Evolutionary conservation across 2,113 vertebrate species (phyloP), one percentile per base, ranked within the genome.

Genomic region (Drymodes brunneopygia): DNA sequence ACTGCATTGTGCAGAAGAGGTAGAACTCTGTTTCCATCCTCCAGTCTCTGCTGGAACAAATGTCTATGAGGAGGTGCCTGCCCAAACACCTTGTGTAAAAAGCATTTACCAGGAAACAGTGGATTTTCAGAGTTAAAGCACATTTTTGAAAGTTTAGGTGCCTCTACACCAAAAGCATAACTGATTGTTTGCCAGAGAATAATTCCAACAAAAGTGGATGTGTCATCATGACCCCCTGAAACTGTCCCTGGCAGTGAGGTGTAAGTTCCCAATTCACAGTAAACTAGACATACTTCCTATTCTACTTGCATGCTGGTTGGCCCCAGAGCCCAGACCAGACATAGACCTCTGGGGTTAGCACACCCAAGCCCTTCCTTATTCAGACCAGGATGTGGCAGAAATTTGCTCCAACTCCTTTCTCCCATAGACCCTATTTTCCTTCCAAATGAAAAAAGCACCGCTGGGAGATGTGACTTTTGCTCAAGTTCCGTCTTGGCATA

Each of bases 11-110:
- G 0, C 28, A 66, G 31, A n/a, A 28, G 10, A 69, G 24, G 7
- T 36, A 60, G 66, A 8, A 6, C 2, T 38, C n/a, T 61, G 2
- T 23, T 65, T 82, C 40, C 24, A 33, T 12, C 5, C 4, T 42
- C 25, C 45, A 19, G 8, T 72, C 9, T 33, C 20, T 12, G 12
- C 6, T 57, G 28, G 70, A 83, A 28, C 2, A 69, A 66, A 22
- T 22, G 2, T n/a, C 6, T 31, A 4, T 3, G 13, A 8, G 12
- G 2, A 31, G 0, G 9, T 19, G 10, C 21, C 56, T 62, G 35
- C 4, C 10, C 3, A 12, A 74, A 10, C 4, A 78, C 3, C 8
- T 62, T 18, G 7, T 17, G 42, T 58, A 56, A 74, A 71, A 91
- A 51, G 12, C 9, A 48, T 45, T 81, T 70, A 14, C 6, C 11